These are phyloP conservation scores for Enteromius fasciolatus DNA, from an alignment of 2,797 vertebrate genomes.

Conservation along the genomic window DNA sequence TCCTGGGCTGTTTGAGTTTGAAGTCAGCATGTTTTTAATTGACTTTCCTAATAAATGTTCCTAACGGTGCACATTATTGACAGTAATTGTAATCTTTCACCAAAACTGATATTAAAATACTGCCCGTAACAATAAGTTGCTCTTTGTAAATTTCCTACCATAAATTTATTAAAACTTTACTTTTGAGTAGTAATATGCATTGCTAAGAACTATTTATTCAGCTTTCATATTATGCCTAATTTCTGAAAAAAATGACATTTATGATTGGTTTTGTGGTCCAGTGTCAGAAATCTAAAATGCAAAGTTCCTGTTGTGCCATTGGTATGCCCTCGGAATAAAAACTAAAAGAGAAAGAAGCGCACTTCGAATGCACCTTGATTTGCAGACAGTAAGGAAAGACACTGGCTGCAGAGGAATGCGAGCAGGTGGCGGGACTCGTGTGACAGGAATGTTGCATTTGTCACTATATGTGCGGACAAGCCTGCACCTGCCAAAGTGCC, in stretches of 20 bases:
- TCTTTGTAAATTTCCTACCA: background rate
- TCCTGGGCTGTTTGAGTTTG: slow-evolving; percentile 10
- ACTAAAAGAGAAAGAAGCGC: background rate
- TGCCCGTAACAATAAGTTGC: background rate
- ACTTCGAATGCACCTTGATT: background rate
- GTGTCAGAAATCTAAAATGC: too few species aligned
- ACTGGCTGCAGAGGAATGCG: slow-evolving; percentile 46
- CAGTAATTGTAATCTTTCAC: background rate
- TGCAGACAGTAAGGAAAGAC: slow-evolving; percentile 19
- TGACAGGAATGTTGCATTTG: slow-evolving; percentile 56
- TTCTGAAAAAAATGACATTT: too few species aligned
- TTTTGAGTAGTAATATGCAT: too few species aligned
- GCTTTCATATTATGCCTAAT: too few species aligned
- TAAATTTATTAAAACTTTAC: too few species aligned
- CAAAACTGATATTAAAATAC: background rate
- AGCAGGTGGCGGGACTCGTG: slow-evolving; percentile 54
- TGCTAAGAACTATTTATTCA: too few species aligned
- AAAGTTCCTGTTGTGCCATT: background rate
- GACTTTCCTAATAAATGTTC: background rate
- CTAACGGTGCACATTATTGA: background rate
- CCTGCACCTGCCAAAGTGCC: slow-evolving; percentile 48
- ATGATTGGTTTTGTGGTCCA: too few species aligned
- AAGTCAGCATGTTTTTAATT: background rate
- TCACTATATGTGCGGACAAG: slow-evolving; percentile 27
- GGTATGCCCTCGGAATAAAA: background rate